These are phyloP conservation scores for Beroe ovata DNA, from an alignment of 37 sponge, comb jelly and placozoan species.

Conservation along the genomic window DNA sequence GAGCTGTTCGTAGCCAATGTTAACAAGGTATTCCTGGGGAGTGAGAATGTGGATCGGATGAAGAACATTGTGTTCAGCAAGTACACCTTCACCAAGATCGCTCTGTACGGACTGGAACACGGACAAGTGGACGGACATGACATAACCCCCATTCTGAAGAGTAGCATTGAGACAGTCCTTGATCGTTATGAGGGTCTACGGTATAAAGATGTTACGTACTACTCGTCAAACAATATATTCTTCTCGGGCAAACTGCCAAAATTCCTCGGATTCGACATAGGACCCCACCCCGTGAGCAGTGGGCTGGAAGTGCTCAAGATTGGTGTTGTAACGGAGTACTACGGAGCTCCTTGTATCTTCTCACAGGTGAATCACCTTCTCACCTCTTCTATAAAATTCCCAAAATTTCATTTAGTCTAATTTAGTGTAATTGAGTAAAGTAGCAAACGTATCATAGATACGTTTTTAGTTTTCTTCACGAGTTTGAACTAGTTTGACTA, in stretches of 20 bases:
- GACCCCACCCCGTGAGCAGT: conserved; percentile 17
- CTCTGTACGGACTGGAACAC: background rate
- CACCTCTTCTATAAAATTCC: background rate
- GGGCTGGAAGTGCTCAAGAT: conserved; percentile 42
- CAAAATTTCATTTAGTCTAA: too few species aligned
- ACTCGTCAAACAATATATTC: conserved; percentile 35
- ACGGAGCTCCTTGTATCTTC: conserved; percentile 6
- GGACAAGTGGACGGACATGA: conserved; percentile 12
- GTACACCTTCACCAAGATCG: conserved; percentile 57
- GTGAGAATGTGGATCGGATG: background rate
- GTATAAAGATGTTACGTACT: conserved; percentile 25
- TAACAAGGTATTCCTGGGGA: background rate
- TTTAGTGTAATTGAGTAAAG: too few species aligned
- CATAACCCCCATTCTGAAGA: background rate
- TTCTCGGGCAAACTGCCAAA: conserved; percentile 43
- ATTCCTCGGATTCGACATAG: conserved; percentile 28
- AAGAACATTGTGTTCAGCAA: conserved; percentile 21
- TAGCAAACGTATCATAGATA: too few species aligned
- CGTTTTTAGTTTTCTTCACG: too few species aligned
- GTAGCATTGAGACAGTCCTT: background rate
- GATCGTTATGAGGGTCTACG: background rate
- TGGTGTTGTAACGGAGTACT: background rate
- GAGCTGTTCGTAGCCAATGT: background rate
- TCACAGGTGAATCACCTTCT: background rate
- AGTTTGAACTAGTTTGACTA: too few species aligned